Evolutionary conservation across 2,888 invertebrate genomes (phyloP).

Genomic region (Fabriciana adippe): DNA sequence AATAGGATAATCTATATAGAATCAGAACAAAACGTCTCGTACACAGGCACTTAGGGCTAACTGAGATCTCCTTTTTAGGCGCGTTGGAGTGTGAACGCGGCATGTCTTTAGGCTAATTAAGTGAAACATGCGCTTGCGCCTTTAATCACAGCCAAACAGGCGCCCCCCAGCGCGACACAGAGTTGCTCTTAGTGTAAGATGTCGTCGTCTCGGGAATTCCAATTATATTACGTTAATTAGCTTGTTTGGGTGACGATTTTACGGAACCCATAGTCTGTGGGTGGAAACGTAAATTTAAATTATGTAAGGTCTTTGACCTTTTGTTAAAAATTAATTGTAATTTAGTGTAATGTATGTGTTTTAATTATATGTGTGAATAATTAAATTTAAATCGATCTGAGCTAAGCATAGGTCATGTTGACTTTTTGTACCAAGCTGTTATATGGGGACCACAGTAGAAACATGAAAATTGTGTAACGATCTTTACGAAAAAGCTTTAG

Average conservation of each 20-base stretch:
- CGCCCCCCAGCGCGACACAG: conserved; percentile 60
- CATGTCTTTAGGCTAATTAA: conserved; percentile 75
- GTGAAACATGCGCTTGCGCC: conserved; percentile 71
- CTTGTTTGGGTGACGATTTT: conserved; percentile 40
- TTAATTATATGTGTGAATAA: no score
- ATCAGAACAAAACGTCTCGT: conserved; percentile 51
- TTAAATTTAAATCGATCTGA: no score
- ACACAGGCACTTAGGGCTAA: conserved; percentile 63
- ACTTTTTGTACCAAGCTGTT: no score
- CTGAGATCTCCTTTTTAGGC: conserved; percentile 72
- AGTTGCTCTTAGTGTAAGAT: conserved; percentile 76
- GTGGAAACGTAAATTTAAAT: neutral
- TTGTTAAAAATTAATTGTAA: no score
- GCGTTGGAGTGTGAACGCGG: conserved; percentile 67
- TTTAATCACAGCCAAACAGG: conserved; percentile 64
- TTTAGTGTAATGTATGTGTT: no score
- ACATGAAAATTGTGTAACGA: no score
- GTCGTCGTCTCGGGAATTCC: conserved; percentile 74
- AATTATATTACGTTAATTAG: conserved; percentile 61
- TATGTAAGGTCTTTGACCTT: no score
- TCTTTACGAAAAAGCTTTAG: no score
- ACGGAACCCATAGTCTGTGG: conserved; percentile 12
- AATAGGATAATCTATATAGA: conserved; percentile 36
- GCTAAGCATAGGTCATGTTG: no score
- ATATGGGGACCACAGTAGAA: no score